These are phyloP conservation scores for Monomorium pharaonis DNA, from an alignment of 1,140 invertebrate species.

Conservation along the genomic window DNA sequence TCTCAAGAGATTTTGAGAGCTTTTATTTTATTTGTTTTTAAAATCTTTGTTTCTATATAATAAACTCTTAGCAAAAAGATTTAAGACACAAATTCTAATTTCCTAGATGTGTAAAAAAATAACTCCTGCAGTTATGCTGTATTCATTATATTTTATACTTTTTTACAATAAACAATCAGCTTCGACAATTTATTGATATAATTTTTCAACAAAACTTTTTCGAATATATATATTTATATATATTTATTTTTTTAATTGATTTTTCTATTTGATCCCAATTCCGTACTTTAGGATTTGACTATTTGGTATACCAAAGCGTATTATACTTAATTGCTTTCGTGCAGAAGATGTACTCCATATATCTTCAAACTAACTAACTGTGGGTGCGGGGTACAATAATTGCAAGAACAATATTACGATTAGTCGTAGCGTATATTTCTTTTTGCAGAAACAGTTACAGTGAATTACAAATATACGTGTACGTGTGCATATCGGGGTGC, in stretches of 20 bases:
- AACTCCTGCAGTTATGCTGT: not conserved
- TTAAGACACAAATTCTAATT: not conserved
- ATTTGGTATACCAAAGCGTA: not conserved
- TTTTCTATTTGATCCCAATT: not conserved
- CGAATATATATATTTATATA: not conserved
- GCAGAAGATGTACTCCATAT: not conserved
- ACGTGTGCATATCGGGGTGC: slow-evolving; percentile 1
- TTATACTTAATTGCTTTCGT: not conserved
- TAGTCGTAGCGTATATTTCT: not conserved
- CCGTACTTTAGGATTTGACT: too few relatives aligned
- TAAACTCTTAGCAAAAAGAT: too few relatives aligned
- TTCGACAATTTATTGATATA: not conserved
- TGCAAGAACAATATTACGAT: not conserved
- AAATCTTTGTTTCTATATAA: too few relatives aligned
- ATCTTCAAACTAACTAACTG: not conserved
- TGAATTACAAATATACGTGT: not conserved
- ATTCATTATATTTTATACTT: not conserved
- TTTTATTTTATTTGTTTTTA: too few relatives aligned
- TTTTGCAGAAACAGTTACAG: slow-evolving; percentile 3
- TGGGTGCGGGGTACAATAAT: not conserved
- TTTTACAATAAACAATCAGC: not conserved
- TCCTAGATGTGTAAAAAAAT: not conserved
- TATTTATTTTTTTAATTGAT: not conserved
- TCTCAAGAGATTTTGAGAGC: too few relatives aligned
- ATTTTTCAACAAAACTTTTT: not conserved